Percentiles rank a stretch among this genome's conserved stretches.
Conservation (phyloP, 2,888 invertebrate species). For the Andrena bucephala region DNA sequence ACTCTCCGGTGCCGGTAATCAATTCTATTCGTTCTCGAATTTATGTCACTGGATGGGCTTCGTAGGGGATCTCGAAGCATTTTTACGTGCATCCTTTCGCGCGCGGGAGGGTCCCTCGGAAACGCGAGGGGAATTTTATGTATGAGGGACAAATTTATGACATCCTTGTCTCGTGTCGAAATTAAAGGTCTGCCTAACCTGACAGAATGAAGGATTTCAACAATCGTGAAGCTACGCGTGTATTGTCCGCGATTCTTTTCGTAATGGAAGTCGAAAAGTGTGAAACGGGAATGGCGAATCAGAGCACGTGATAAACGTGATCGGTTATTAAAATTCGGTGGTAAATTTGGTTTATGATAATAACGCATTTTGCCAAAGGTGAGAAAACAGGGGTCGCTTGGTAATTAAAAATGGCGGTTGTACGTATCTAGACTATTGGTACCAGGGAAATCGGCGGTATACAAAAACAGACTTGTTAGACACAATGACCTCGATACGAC, state of each 20-base stretch:
- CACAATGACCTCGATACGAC: constrained; percentile 1
- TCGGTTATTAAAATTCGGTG: too few species aligned
- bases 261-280: neutral
- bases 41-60: constrained; percentile 36
- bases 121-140: constrained; percentile 43
- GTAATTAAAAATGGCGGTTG: neutral
- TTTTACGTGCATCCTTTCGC: neutral
- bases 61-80: neutral
- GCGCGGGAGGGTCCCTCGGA: constrained; percentile 25
- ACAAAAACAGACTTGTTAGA: constrained; percentile 12
- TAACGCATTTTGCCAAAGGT: too few species aligned
- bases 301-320: too few species aligned
- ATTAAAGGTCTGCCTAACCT: constrained; percentile 27
- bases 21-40: constrained; percentile 29
- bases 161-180: constrained; percentile 23
- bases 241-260: neutral
- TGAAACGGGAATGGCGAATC: neutral
- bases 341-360: too few species aligned
- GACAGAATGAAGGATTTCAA: neutral
- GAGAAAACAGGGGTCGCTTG: neutral
- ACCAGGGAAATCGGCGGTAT: constrained; percentile 3
- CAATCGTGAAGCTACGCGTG: neutral
- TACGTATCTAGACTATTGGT: constrained; percentile 7
- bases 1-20: constrained; percentile 18
- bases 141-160: constrained; percentile 39